Conservation (phyloP, 2,888 invertebrate species). For the Falcaria lacertinaria region DNA sequence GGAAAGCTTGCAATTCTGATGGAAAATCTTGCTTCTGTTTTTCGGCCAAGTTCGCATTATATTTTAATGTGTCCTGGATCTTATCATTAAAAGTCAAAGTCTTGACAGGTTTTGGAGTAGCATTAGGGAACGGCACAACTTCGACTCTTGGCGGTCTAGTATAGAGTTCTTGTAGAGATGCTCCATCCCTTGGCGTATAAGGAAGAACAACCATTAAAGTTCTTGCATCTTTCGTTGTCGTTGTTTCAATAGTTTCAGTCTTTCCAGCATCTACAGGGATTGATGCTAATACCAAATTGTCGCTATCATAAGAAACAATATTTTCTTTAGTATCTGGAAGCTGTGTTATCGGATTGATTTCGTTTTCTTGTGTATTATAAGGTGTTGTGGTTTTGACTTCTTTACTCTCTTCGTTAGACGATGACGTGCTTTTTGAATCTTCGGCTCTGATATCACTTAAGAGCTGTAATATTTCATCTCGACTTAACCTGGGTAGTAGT, state of each 20-base stretch:
- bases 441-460: slow-evolving; percentile 82
- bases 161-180: slow-evolving; percentile 81
- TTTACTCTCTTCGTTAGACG: slow-evolving; percentile 34
- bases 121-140: slow-evolving; percentile 62
- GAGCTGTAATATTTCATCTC: slow-evolving; percentile 83
- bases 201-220: slow-evolving; percentile 84
- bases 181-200: slow-evolving; percentile 78
- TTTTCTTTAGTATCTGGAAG: slow-evolving; percentile 24
- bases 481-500: slow-evolving; percentile 81
- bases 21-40: slow-evolving; percentile 48
- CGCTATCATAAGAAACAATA: slow-evolving; percentile 19
- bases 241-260: slow-evolving; percentile 29
- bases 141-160: slow-evolving; percentile 83
- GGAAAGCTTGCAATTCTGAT: slow-evolving; percentile 60
- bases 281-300: slow-evolving; percentile 18
- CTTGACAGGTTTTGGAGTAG: slow-evolving; percentile 43
- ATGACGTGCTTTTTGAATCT: slow-evolving; percentile 56
- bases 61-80: slow-evolving; percentile 35
- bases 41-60: slow-evolving; percentile 36
- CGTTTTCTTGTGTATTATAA: slow-evolving; percentile 42
- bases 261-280: slow-evolving; percentile 2
- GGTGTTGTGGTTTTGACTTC: slow-evolving; percentile 28
- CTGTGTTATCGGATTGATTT: slow-evolving; percentile 34
- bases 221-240: slow-evolving; percentile 45
- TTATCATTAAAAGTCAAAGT: slow-evolving; percentile 30